These are phyloP conservation scores for Chelidonichthys spinosus DNA, from an alignment of 2,797 vertebrate genomes.

Conservation along the genomic window DNA sequence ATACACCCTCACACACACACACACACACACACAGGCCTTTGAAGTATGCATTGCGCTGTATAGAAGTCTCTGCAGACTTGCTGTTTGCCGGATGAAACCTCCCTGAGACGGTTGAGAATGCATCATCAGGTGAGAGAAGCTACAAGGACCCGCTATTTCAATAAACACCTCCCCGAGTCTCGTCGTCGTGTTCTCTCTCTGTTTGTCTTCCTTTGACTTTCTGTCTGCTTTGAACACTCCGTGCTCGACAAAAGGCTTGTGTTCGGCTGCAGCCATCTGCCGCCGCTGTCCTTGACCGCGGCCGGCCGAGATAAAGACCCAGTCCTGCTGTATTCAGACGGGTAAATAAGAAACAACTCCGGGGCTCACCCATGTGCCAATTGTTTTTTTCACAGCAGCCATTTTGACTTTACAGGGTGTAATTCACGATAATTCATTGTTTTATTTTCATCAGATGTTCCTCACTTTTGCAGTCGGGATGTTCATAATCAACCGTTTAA, in stretches of 20 bases:
- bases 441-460: too few relatives aligned
- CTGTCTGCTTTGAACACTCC: slow-evolving; percentile 54
- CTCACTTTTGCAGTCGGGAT: too few relatives aligned
- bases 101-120: slow-evolving; percentile 56
- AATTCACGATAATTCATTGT: not conserved
- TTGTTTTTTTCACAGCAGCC: slow-evolving; percentile 1
- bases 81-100: slow-evolving; percentile 73
- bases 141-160: slow-evolving; percentile 62
- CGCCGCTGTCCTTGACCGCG: slow-evolving; percentile 67
- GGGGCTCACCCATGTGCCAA: not conserved
- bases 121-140: slow-evolving; percentile 73
- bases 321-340: slow-evolving; percentile 26
- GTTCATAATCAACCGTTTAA: too few relatives aligned
- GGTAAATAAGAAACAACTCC: slow-evolving; percentile 31
- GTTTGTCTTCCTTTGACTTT: slow-evolving; percentile 31
- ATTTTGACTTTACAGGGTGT: not conserved
- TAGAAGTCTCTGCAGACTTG: slow-evolving; percentile 64
- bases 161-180: slow-evolving; percentile 54
- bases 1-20: slow-evolving; percentile 46
- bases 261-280: slow-evolving; percentile 68
- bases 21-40: slow-evolving; percentile 49
- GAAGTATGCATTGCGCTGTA: slow-evolving; percentile 61
- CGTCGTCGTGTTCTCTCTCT: slow-evolving; percentile 20
- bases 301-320: slow-evolving; percentile 56
- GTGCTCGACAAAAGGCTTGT: slow-evolving; percentile 62